Evolutionary conservation across 2,888 invertebrate species (phyloP).

Genomic region (Melanostoma scalare): DNA sequence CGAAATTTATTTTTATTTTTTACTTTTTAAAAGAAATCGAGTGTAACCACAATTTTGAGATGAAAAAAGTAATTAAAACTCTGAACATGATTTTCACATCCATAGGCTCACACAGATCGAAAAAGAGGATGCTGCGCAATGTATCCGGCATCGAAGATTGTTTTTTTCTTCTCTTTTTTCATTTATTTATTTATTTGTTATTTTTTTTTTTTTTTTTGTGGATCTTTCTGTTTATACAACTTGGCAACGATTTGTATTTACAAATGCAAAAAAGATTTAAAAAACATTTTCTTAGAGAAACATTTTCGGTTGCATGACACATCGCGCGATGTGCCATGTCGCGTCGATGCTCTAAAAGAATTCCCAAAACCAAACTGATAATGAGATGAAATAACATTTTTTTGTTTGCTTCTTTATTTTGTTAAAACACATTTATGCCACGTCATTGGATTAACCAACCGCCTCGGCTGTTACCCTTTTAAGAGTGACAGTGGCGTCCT

Average conservation of each 20-base stretch:
- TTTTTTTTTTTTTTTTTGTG: conserved; percentile 16
- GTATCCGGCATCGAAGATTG: conserved; percentile 33
- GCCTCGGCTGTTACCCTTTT: background rate
- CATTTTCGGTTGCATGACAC: conserved; percentile 54
- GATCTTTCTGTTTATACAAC: conserved; percentile 23
- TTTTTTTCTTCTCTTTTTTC: background rate
- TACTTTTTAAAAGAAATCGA: conserved; percentile 42
- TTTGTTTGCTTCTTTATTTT: background rate
- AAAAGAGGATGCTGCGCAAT: conserved; percentile 46
- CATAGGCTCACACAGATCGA: background rate
- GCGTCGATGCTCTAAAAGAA: conserved; percentile 28
- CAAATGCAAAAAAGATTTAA: conserved; percentile 35
- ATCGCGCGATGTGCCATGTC: conserved; percentile 33
- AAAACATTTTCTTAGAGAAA: conserved; percentile 31
- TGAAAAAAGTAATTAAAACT: conserved; percentile 16
- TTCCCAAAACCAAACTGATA: background rate
- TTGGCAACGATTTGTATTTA: conserved; percentile 66
- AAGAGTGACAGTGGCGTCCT: conserved; percentile 28
- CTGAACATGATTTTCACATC: conserved; percentile 23
- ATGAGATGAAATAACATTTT: background rate
- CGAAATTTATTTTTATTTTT: conserved; percentile 8
- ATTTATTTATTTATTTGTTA: conserved; percentile 3
- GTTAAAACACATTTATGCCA: background rate
- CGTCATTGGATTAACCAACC: conserved; percentile 13
- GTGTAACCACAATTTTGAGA: conserved; percentile 41